These are phyloP conservation scores for Falco rusticolus DNA, from an alignment of 2,797 vertebrate species.

Conservation along the genomic window DNA sequence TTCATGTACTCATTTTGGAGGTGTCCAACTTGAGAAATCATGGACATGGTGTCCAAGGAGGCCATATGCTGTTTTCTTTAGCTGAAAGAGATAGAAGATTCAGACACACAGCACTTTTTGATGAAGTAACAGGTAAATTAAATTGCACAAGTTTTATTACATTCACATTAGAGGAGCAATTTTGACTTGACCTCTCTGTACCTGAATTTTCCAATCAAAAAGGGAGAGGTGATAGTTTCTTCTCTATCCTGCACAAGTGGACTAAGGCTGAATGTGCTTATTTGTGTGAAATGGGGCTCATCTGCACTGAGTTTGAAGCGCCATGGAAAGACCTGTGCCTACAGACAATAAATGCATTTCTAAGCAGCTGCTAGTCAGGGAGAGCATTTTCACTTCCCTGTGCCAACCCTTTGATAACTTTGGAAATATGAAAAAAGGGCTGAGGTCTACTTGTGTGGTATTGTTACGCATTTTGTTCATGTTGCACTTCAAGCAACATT, in stretches of 20 bases:
- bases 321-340: neutral
- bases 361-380: neutral
- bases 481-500: constrained; percentile 1
- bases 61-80: neutral
- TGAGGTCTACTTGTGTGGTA: constrained; percentile 36
- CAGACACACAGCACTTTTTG: neutral
- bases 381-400: neutral
- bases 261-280: neutral
- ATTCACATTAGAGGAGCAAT: neutral
- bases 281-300: neutral
- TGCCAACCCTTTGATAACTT: neutral
- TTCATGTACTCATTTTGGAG: neutral
- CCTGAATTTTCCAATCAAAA: neutral
- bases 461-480: neutral
- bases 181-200: neutral
- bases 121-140: neutral
- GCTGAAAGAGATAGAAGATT: neutral
- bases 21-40: neutral
- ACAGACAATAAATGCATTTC: neutral
- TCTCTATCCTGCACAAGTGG: neutral
- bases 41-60: neutral
- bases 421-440: neutral
- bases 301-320: neutral
- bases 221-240: neutral
- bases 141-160: neutral